Evolutionary conservation across 2,113 vertebrate species (phyloP), one percentile per base, ranked within the genome.

Genomic region (Talpa occidentalis): DNA sequence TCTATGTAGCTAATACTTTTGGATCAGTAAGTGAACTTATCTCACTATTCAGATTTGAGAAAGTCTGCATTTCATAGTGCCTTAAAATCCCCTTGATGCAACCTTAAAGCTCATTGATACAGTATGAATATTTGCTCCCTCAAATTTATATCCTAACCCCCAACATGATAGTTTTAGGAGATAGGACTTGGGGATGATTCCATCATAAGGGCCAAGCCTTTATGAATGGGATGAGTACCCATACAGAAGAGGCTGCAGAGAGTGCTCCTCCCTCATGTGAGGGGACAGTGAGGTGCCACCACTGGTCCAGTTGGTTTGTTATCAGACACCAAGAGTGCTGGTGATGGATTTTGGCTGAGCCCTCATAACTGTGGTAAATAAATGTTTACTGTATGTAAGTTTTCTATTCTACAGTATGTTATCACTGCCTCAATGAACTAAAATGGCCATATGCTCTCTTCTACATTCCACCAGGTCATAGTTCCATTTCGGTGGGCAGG

Each of bases 391-490:
- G 44, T 40, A n/a, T 16, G 14, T 32, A 35, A 93, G 54, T 35
- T 16, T 80, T 3, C 19, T 2, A 11, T 37, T 10, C 16, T 54
- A 11, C 4, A 42, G 49, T 9, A 16, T 67, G 49, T 69, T 66
- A 37, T 9, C 12, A 30, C 19, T 84, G 22, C 35, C 35, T 1
- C 3, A 9, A n/a, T 16, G 35, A 12, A 30, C 28, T 3, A 5
- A 28, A 40, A 10, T 2, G 19, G 4, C 1, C 10, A 1, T 2
- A 9, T 22, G 60, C n/a, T 73, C 37, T 30, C 28, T 90, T 87
- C 44, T 21, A 15, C 6, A 16, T 19, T 10, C 3, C 7, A 19
- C 5, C 7, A 6, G 26, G 22, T 7, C 12, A 8, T 4, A 15
- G 5, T 19, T 32, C 15, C 1, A 3, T 10, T 64, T 70, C 30